Evolutionary conservation across 2,888 invertebrate genomes (phyloP), one percentile per base, ranked within the genome.

Genomic region (Himalopsyche kuldschensis): DNA sequence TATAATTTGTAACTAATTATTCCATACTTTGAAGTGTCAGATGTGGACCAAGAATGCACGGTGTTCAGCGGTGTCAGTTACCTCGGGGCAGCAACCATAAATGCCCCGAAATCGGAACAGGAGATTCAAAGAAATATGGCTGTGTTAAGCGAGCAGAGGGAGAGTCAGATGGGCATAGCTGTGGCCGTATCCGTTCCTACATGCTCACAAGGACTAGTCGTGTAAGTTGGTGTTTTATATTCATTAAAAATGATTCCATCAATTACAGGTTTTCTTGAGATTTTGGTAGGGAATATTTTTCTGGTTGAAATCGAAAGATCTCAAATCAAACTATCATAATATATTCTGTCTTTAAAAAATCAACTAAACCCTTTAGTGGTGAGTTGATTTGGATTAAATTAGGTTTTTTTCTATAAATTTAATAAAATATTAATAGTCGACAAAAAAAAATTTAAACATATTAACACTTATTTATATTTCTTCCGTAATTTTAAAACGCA

Each of bases 121-220:
- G 98, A 98, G 91, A 98, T 99, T 85, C 97, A 97, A 89, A 93
- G 96, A 80, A 98, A 98, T 89, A 98, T 99, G 96, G 94, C 95
- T 86, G 96, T 97, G 88, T 92, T 99, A 79, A 98, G 98, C 89
- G 96, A 96, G 87, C 93, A 92, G 94, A 95, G 90, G 0, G 91
- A 93, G 87, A 94, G 93, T 86, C 90, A 92, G 24, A 94, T 95
- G 88, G 96, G 97, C 6, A 96, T 99, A 81, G 97, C 97, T 88
- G 96, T 98, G 4, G 96, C 97, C 0, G 95, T 99, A 86, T 97
- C 97, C 32, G 96, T 99, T 87, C 99, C 99, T 4, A 96, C 96
- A 86, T 96, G 96, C 88, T 97, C 97, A 0, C 97, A 98, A 89
- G 99, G 98, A 82, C 94, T 96, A 84, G 98, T 99, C 75, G 96